Conservation (phyloP, 2,888 invertebrate species). For the Caenorhabditis uteleia region DNA sequence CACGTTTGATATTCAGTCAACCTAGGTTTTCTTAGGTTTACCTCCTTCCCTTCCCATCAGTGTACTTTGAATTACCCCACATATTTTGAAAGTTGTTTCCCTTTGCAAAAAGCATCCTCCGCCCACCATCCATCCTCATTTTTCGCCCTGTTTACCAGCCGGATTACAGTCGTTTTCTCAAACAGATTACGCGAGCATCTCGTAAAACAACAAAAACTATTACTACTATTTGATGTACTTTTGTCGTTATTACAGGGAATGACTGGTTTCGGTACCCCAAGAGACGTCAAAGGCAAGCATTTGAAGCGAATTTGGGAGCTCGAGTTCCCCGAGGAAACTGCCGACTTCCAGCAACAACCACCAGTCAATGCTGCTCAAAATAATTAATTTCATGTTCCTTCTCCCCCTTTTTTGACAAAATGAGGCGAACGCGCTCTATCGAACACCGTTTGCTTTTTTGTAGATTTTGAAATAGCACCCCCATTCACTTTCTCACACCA, state of each 20-base stretch:
- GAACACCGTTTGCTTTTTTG: no score
- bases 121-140: no score
- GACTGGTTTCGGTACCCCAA: constrained; percentile 68
- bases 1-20: no score
- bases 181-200: no score
- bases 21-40: no score
- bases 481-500: not conserved
- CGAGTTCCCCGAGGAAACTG: constrained; percentile 68
- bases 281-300: constrained; percentile 70
- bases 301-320: constrained; percentile 70
- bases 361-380: constrained; percentile 13
- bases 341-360: constrained; percentile 41
- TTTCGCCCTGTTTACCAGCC: not conserved
- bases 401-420: not conserved
- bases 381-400: constrained; percentile 1
- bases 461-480: not conserved
- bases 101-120: not conserved
- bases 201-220: not conserved
- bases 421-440: not conserved
- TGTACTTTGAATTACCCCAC: not conserved
- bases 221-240: not conserved
- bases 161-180: no score
- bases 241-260: constrained; percentile 55
- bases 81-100: not conserved
- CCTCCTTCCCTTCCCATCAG: no score